A percentile compares a stretch with the other conserved stretches of the same genome.
Evolutionary conservation across 2,797 vertebrate genomes (phyloP).

Genomic region (Cyprinella venusta): DNA sequence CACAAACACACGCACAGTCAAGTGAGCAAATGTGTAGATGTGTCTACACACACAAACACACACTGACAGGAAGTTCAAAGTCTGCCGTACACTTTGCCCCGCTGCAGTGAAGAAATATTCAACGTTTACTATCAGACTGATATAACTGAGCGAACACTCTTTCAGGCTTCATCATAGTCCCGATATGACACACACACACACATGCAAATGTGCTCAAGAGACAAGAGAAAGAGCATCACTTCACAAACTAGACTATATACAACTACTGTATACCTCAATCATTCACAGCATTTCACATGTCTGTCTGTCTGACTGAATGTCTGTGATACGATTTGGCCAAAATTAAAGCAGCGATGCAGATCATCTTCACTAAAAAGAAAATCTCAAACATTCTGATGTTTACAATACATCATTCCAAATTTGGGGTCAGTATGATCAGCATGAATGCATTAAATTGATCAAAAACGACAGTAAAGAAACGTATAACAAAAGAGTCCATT

Average conservation of each 20-base stretch:
- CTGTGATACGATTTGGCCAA: neutral
- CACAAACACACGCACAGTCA: neutral
- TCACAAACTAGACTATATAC: neutral
- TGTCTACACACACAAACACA: neutral
- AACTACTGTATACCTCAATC: neutral
- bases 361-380: no score
- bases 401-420: no score
- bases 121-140: neutral
- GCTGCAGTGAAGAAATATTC: neutral
- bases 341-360: neutral
- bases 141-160: neutral
- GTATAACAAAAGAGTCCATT: no score
- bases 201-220: neutral
- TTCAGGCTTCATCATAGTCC: neutral
- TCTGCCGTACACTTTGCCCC: neutral
- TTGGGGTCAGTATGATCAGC: no score
- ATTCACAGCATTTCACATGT: neutral
- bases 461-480: no score
- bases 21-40: neutral
- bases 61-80: neutral
- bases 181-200: neutral
- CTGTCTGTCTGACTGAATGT: neutral
- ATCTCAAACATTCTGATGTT: no score
- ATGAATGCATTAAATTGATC: no score
- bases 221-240: neutral